Conservation (phyloP, 1,140 invertebrate genomes). For the Lepeophtheirus salmonis region DNA sequence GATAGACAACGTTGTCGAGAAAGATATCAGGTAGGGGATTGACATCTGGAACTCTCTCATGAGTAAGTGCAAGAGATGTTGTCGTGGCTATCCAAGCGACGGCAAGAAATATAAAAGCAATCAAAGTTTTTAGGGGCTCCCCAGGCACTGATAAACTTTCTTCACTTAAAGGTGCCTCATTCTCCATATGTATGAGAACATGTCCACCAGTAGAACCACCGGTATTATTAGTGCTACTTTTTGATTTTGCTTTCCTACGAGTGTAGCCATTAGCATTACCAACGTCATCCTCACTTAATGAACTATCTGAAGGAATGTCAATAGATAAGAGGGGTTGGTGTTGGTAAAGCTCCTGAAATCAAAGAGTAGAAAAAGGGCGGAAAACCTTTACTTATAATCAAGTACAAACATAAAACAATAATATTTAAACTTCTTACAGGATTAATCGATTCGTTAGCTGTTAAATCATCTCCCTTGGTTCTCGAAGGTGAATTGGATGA, state of each 20-base stretch:
- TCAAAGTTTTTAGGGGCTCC: conserved; percentile 14
- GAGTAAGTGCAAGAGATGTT: conserved; percentile 52
- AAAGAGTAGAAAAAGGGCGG: no score
- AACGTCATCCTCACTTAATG: background rate
- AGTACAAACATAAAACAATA: background rate
- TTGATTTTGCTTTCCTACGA: background rate
- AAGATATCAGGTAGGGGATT: conserved; percentile 57
- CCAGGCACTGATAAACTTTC: background rate
- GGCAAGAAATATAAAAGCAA: conserved; percentile 27
- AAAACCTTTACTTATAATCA: no score
- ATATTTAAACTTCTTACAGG: background rate
- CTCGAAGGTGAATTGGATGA: background rate
- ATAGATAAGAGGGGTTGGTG: background rate
- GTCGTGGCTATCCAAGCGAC: conserved; percentile 28
- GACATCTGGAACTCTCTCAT: conserved; percentile 60
- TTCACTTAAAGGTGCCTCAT: background rate
- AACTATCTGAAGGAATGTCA: background rate
- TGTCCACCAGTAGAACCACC: background rate
- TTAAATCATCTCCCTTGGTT: background rate
- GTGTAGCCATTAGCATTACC: background rate
- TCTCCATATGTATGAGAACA: background rate
- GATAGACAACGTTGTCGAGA: conserved; percentile 46
- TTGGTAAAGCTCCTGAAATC: background rate
- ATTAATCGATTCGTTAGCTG: background rate
- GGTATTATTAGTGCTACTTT: background rate